Conservation (phyloP, 30 jellyfish, hydroid and myxozoan genomes). For the Morbakka virulenta region DNA sequence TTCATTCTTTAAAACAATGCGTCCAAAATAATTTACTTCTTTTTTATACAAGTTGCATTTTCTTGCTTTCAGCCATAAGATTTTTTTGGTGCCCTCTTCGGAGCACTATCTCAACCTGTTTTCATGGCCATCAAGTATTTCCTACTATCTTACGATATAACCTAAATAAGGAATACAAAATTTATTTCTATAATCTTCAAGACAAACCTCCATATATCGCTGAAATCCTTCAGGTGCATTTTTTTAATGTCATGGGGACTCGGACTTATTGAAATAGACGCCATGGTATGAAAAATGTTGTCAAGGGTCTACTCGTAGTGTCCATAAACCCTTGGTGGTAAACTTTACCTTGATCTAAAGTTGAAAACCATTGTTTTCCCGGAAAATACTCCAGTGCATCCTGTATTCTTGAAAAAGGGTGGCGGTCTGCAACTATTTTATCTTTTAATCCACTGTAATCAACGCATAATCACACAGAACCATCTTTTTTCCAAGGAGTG, state of each 20-base stretch:
- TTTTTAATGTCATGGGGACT: conserved; percentile 11
- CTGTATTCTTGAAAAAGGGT: conserved; percentile 26
- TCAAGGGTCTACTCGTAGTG: conserved; percentile 4
- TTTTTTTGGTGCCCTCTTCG: no score
- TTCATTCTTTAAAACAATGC: neutral
- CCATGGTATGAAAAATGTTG: conserved; percentile 34
- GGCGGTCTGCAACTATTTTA: conserved; percentile 2
- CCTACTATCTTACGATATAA: neutral
- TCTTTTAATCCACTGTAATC: neutral
- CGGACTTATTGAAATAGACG: conserved; percentile 4
- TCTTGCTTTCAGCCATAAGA: conserved; percentile 1
- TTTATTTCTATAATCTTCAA: neutral
- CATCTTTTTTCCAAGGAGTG: neutral
- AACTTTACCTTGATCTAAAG: conserved; percentile 34
- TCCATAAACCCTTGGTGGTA: conserved; percentile 14
- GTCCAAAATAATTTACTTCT: neutral
- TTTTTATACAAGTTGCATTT: neutral
- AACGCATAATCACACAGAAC: conserved; percentile 12
- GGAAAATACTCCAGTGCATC: conserved; percentile 17
- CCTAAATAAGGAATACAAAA: neutral
- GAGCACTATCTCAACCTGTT: no score
- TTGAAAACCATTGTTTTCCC: conserved; percentile 19
- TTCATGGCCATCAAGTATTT: neutral
- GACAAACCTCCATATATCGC: conserved; percentile 8
- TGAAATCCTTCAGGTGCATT: conserved; percentile 25